These are phyloP conservation scores for Nipponacmea schrenckii DNA, from an alignment of 2,888 invertebrate genomes.

Conservation along the genomic window DNA sequence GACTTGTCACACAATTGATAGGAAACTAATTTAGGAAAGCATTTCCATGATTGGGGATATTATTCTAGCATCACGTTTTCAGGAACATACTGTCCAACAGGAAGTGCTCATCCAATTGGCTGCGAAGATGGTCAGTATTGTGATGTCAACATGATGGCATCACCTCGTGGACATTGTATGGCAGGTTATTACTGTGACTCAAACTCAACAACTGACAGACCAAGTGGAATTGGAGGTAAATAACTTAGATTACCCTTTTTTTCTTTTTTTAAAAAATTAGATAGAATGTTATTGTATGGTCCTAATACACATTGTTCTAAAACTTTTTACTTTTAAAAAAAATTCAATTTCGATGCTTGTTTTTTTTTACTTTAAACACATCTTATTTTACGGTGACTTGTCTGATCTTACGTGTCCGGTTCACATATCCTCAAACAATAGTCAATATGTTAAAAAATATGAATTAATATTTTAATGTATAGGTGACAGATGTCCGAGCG, in stretches of 20 bases:
- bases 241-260: neutral
- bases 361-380: neutral
- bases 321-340: too few species aligned
- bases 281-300: too few species aligned
- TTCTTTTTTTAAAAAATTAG: neutral
- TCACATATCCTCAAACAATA: too few species aligned
- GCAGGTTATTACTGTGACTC: constrained; percentile 62
- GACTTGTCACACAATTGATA: too few species aligned
- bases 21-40: too few species aligned
- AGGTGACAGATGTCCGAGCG: constrained; percentile 59
- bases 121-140: constrained; percentile 59
- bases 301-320: too few species aligned
- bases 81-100: constrained; percentile 62
- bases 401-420: too few species aligned
- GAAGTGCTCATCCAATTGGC: constrained; percentile 52
- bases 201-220: constrained; percentile 54
- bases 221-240: constrained; percentile 50
- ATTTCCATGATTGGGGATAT: too few species aligned
- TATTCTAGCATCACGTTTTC: neutral
- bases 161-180: constrained; percentile 49
- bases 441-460: too few species aligned
- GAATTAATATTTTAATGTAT: too few species aligned
- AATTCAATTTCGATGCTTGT: too few species aligned
- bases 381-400: neutral
- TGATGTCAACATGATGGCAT: constrained; percentile 44